Base-by-base conservation (phyloP, 2,797 vertebrate genomes). In the Sciaenops ocellatus region DNA sequence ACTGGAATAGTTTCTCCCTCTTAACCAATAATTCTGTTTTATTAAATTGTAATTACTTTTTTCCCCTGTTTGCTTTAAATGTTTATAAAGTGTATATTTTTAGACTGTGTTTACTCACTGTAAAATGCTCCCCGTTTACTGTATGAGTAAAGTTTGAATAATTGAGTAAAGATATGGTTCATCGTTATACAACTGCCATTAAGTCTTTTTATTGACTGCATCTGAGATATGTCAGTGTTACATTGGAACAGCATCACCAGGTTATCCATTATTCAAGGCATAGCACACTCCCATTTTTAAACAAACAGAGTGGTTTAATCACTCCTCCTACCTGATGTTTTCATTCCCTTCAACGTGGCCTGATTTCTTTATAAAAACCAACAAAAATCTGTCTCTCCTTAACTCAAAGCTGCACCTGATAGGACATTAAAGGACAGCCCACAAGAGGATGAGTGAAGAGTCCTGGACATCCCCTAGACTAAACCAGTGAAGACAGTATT, bases 221-320 rank as follows among this genome's bases (percentile, higher is more conserved):
- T 77, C 17, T 1, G 5, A 20, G 5, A 48, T 48, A 12, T 17
- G 24, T 71, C 12, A 61, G 16, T 64, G 44, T 28, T 46, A 56
- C 44, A 73, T 0, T 63, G 10, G 68, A 71, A 38, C 42, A 69
- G 34, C 55, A 85, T 84, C 85, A 38, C 44, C 44, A 20, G 74
- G 91, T 94, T 94, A 95, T 88, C 60, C 82, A 95, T 94, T 94
- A 93, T 89, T 87, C 88, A 17, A 46, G 16, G 42, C 3, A 60
- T 11, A 61, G 55, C 52, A 79, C 78, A 80, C 68, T 44, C 70
- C 75, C 62, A 78, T 74, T 82, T 82, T 47, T 16, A 63, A 59
- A 80, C n/a, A 46, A 52, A 22, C 18, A 46, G 67, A 69, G 44
- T 74, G 56, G 67, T 73, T 47, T 28, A 6, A 38, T 20, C 12